A percentile compares a stretch with the other conserved stretches of the same genome.
These are phyloP conservation scores for Trichomalopsis sarcophagae DNA, from an alignment of 1,140 invertebrate species.

Conservation along the genomic window DNA sequence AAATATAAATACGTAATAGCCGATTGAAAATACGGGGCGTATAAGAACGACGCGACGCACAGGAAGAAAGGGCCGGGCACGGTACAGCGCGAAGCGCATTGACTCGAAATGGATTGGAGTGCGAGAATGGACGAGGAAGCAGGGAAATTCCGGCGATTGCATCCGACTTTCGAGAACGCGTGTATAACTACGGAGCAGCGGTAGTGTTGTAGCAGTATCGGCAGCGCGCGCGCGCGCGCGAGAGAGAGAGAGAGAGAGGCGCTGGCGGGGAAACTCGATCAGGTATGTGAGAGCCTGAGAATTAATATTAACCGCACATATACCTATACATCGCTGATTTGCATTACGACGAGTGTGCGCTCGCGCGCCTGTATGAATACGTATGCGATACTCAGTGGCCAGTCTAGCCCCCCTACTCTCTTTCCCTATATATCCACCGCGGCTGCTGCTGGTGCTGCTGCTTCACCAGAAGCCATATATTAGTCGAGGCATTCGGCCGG, in stretches of 20 bases:
- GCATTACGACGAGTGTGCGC: conserved; percentile 62
- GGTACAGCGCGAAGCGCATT: background rate
- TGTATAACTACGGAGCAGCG: background rate
- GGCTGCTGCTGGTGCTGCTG: background rate
- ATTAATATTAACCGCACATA: conserved; percentile 66
- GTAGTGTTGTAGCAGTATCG: no score
- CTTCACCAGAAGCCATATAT: conserved; percentile 71
- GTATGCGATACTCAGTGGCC: conserved; percentile 33
- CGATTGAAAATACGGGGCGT: background rate
- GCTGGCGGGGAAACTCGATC: conserved; percentile 53
- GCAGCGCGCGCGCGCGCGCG: no score
- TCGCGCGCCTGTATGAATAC: conserved; percentile 60
- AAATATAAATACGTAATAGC: background rate
- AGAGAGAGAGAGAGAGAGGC: background rate
- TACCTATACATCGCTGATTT: conserved; percentile 62
- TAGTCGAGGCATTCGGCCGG: conserved; percentile 70
- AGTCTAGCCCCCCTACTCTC: background rate
- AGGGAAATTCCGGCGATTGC: conserved; percentile 39
- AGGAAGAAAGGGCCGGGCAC: background rate
- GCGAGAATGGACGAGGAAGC: background rate
- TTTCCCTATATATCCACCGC: background rate
- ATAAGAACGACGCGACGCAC: background rate
- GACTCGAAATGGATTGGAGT: conserved; percentile 11
- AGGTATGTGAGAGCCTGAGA: conserved; percentile 56
- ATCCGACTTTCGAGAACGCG: conserved; percentile 40